A percentile compares a stretch with the other conserved stretches of the same genome.
Conservation (phyloP, 2,888 invertebrate species). For the Yponomeuta sedellus region DNA sequence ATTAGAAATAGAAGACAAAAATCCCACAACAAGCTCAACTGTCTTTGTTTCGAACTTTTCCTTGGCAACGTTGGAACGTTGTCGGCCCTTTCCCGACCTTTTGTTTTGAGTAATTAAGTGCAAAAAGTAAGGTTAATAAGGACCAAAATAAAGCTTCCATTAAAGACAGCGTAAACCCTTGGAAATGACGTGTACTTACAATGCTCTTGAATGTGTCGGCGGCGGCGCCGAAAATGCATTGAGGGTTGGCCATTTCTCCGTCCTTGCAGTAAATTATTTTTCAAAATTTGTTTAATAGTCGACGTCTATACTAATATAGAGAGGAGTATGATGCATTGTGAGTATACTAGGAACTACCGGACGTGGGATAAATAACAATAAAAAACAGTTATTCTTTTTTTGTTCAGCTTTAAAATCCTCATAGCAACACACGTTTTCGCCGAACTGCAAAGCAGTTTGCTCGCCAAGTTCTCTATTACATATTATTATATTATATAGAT, state of each 20-base stretch:
- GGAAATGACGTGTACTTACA: slow-evolving; percentile 2
- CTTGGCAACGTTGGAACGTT: neutral
- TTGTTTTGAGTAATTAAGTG: slow-evolving; percentile 19
- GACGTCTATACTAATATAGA: too few species aligned
- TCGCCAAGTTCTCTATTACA: too few species aligned
- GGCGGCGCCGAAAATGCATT: slow-evolving; percentile 7
- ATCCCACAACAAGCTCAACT: slow-evolving; percentile 34
- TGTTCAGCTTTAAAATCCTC: too few species aligned
- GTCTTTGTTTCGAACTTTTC: slow-evolving; percentile 16
- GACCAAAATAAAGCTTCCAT: neutral
- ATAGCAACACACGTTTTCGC: too few species aligned
- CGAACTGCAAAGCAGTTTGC: too few species aligned
- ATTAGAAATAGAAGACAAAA: slow-evolving; percentile 63
- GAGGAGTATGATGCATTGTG: too few species aligned
- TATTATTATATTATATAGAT: too few species aligned
- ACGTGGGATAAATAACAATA: too few species aligned
- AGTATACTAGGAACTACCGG: too few species aligned
- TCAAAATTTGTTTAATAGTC: neutral
- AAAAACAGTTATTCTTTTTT: too few species aligned
- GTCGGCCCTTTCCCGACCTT: slow-evolving; percentile 23
- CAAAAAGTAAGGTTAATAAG: neutral
- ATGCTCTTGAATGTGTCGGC: slow-evolving; percentile 5
- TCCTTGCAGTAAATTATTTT: neutral
- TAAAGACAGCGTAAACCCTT: slow-evolving; percentile 10
- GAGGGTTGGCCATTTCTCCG: slow-evolving; percentile 1